Conservation (phyloP, 2,113 vertebrate species). For the Chauna torquata region DNA sequence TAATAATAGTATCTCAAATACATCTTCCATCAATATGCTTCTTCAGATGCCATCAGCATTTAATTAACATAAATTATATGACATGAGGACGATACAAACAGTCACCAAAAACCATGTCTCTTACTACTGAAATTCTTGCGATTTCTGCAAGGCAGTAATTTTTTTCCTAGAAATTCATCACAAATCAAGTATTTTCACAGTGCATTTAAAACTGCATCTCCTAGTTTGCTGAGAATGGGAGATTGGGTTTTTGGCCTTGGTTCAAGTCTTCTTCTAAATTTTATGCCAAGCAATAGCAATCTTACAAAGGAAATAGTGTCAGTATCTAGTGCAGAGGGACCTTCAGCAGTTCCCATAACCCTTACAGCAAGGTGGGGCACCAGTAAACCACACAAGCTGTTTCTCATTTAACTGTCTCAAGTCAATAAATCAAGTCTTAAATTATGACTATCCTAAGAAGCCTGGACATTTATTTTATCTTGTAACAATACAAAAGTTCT, state of each 20-base stretch:
- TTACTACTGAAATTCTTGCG: neutral
- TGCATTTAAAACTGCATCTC: neutral
- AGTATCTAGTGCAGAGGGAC: neutral
- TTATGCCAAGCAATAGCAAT: neutral
- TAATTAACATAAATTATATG: constrained; percentile 69
- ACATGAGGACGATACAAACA: constrained; percentile 32
- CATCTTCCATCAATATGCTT: constrained; percentile 63
- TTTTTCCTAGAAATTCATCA: neutral
- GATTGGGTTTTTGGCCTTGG: neutral
- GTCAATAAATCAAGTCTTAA: no score
- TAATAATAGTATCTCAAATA: constrained; percentile 68
- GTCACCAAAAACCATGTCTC: constrained; percentile 21
- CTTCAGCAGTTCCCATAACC: neutral
- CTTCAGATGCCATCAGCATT: constrained; percentile 66
- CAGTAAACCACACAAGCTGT: neutral
- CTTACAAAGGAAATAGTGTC: neutral
- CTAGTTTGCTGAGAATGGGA: neutral
- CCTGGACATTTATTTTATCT: neutral
- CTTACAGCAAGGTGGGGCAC: neutral
- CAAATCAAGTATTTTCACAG: constrained; percentile 12
- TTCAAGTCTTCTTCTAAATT: neutral
- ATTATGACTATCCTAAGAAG: neutral
- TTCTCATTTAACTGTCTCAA: neutral
- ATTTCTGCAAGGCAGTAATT: constrained; percentile 5
- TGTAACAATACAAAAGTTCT: neutral